These are phyloP conservation scores for Tyria jacobaeae DNA, from an alignment of 2,888 invertebrate species.

Conservation along the genomic window DNA sequence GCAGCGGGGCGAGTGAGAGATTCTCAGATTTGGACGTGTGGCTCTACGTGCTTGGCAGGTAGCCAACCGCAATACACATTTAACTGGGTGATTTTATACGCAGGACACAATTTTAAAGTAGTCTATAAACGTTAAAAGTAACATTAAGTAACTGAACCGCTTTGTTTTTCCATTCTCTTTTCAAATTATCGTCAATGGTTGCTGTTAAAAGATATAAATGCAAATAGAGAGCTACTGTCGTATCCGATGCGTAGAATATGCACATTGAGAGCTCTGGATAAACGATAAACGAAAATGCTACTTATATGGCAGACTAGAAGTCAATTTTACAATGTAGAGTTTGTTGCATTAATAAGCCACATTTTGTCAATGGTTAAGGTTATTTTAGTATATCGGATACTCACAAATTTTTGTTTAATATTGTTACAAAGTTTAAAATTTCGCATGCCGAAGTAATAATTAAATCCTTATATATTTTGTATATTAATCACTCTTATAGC, in stretches of 20 bases:
- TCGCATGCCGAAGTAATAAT: background rate
- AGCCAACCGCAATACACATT: conserved; percentile 80
- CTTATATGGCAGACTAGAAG: conserved; percentile 20
- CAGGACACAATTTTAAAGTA: conserved; percentile 80
- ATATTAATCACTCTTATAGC: background rate
- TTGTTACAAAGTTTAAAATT: background rate
- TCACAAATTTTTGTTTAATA: background rate
- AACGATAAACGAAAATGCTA: conserved; percentile 22
- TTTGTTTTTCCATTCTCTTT: conserved; percentile 57
- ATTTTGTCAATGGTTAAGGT: background rate
- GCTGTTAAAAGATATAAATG: conserved; percentile 32
- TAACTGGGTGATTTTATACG: conserved; percentile 76
- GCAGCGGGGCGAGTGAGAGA: conserved; percentile 70
- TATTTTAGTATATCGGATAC: background rate
- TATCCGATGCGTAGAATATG: conserved; percentile 22
- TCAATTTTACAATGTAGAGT: conserved; percentile 8
- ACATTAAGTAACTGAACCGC: conserved; percentile 67
- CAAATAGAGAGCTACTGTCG: conserved; percentile 28
- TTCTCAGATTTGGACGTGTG: conserved; percentile 71
- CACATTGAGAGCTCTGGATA: conserved; percentile 13
- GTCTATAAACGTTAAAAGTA: conserved; percentile 76
- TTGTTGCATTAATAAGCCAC: conserved; percentile 12
- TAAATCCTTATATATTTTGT: background rate
- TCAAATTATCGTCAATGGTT: conserved; percentile 38
- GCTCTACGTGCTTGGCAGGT: conserved; percentile 69